Base-by-base conservation (phyloP, 2,888 invertebrate species). In the Thera obeliscata region DNA sequence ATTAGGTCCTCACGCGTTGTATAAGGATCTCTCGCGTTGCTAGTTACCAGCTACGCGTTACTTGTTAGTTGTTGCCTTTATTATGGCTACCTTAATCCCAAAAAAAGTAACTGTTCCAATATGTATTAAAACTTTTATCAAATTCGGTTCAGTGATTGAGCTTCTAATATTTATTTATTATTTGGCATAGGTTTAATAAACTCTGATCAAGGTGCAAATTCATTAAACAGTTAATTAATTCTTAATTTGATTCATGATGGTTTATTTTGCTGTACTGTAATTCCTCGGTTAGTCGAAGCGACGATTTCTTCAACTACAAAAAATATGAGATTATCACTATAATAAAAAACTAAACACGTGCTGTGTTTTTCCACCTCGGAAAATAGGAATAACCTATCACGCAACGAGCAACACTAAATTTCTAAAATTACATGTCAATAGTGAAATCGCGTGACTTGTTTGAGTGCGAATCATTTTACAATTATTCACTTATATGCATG, bases 321-420 rank as follows among this genome's bases (percentile, higher is more conserved):
- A 7, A 43, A 43, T 56, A 33, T 52, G 9, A 12, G 33, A 52
- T 52, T 22, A 52, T 33, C 9, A 52, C 33, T 0, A 22, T 7
- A 46, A 33, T 52, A 9, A 33, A 9, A 52, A 52, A 9, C 33
- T 8, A 52, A 33, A 52, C 33, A 52, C 12, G 0, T 9, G 33
- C 3, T 52, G 9, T 33, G 52, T 52, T 52, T 50, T 41, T 50
- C 33, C 22, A 9, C 33, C 50, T 22, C 7, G n/a, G 33, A 9
- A 52, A 2, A 52, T 52, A 52, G 2, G 33, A 35, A 52, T 54
- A 38, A n/a, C n/a, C 8, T 9, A 57, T 57, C 56, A 63, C 63
- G 63, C 56, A 63, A 63, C 56, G 50, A 56, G 62, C 36, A 11
- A 41, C 33, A 43, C 11, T 57, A 57, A n/a, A 57, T 57, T 57